Conservation (phyloP, 1,140 invertebrate genomes). For the Platyscapa corneri region DNA sequence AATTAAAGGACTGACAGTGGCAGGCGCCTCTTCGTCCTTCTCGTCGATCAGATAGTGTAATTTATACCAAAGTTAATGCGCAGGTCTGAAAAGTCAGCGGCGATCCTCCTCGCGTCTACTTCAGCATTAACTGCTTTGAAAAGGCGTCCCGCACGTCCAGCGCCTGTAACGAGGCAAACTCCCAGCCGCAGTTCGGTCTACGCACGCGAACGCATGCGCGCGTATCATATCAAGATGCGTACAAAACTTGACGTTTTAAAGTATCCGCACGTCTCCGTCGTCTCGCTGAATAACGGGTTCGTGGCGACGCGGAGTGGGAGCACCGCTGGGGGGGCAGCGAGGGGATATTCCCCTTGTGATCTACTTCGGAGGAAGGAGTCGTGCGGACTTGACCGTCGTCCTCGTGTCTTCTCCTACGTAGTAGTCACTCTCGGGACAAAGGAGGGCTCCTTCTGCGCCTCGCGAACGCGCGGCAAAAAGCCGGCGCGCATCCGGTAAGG, state of each 20-base stretch:
- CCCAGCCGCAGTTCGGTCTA: not conserved
- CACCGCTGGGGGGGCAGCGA: not conserved
- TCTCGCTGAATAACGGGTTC: slow-evolving; percentile 16
- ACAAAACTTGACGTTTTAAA: slow-evolving; percentile 18
- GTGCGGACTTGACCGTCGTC: slow-evolving; percentile 1
- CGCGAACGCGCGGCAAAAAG: not conserved
- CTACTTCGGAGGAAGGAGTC: slow-evolving; percentile 24
- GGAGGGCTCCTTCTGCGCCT: slow-evolving; percentile 7
- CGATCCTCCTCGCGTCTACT: not conserved
- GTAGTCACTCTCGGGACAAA: slow-evolving; percentile 2
- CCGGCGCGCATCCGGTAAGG: slow-evolving; percentile 16
- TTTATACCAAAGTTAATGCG: no score
- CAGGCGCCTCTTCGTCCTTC: not conserved
- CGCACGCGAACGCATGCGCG: not conserved
- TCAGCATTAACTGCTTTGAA: not conserved
- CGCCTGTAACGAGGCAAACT: no score
- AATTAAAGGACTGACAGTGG: not conserved
- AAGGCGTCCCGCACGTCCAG: not conserved
- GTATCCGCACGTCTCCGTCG: not conserved
- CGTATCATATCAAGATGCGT: not conserved
- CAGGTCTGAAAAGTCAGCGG: no score
- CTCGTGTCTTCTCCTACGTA: not conserved
- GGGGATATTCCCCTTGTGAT: not conserved
- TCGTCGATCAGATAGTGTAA: not conserved
- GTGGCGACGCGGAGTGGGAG: not conserved